Conservation (phyloP, 2,888 invertebrate species). For the Troilus luridus region DNA sequence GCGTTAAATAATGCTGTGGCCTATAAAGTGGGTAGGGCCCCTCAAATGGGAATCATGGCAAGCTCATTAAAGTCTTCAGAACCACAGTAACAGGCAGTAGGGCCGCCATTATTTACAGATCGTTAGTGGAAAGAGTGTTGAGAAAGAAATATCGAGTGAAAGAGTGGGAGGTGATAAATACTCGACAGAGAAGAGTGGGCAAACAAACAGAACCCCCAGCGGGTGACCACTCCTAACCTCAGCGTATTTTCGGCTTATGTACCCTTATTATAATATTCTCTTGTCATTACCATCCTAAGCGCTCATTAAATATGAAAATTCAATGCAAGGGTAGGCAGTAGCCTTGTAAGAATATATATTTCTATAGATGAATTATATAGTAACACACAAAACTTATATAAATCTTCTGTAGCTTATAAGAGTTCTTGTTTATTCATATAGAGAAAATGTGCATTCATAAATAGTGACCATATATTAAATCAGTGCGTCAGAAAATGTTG, state of each 20-base stretch:
- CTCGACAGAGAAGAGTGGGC: not conserved
- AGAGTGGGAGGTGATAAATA: slow-evolving; percentile 35
- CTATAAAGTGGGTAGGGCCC: not conserved
- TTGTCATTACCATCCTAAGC: not conserved
- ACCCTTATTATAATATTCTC: not conserved
- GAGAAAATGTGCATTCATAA: not conserved
- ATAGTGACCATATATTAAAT: not conserved
- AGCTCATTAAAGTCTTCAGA: not conserved
- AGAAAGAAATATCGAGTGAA: not conserved
- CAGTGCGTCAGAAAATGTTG: not conserved
- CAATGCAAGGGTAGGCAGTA: not conserved
- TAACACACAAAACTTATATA: not conserved
- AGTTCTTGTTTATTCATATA: not conserved
- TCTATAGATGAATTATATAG: not conserved
- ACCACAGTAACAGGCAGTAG: slow-evolving; percentile 10
- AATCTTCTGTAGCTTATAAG: not conserved
- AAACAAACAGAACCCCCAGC: slow-evolving; percentile 23
- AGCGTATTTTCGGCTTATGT: slow-evolving; percentile 5
- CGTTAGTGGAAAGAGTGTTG: slow-evolving; percentile 25
- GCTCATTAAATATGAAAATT: not conserved
- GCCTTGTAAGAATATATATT: not conserved
- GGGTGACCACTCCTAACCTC: not conserved
- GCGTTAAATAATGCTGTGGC: not conserved
- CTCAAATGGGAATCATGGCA: slow-evolving; percentile 10
- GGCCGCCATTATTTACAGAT: slow-evolving; percentile 21